These are phyloP conservation scores for Aptenodytes forsteri DNA, from an alignment of 2,113 vertebrate species.

Conservation along the genomic window DNA sequence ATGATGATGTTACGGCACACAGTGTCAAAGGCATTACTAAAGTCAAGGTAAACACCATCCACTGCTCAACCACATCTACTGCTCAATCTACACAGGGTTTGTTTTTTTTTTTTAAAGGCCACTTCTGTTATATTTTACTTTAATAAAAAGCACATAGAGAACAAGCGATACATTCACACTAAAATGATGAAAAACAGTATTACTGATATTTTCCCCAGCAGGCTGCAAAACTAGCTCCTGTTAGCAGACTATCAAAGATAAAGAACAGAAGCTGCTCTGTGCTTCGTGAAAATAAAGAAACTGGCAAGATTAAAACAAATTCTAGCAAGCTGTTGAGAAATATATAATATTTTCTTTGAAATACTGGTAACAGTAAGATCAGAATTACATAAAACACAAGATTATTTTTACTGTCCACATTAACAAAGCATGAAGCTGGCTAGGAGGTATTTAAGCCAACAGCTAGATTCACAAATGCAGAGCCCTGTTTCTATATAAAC, in stretches of 20 bases:
- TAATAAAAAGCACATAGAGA: neutral
- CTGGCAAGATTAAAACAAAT: neutral
- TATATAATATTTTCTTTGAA: neutral
- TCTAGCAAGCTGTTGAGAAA: neutral
- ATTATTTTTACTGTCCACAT: neutral
- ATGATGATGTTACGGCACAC: neutral
- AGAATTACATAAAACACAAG: neutral
- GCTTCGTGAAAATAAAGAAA: neutral
- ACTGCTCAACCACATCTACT: neutral
- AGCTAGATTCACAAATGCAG: neutral
- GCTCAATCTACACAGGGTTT: neutral
- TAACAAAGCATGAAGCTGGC: neutral
- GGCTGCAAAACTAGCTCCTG: neutral
- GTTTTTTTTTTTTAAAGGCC: neutral
- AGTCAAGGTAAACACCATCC: neutral
- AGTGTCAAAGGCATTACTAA: neutral
- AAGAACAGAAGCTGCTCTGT: neutral
- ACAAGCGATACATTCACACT: neutral
- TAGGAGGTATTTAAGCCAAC: neutral
- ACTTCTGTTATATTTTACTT: neutral
- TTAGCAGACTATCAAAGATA: neutral
- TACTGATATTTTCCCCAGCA: neutral
- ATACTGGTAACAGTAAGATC: neutral
- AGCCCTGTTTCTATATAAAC: neutral
- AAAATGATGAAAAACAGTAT: neutral